Evolutionary conservation across 2,888 invertebrate genomes (phyloP).

Genomic region (Rhamphomyia laevipes): DNA sequence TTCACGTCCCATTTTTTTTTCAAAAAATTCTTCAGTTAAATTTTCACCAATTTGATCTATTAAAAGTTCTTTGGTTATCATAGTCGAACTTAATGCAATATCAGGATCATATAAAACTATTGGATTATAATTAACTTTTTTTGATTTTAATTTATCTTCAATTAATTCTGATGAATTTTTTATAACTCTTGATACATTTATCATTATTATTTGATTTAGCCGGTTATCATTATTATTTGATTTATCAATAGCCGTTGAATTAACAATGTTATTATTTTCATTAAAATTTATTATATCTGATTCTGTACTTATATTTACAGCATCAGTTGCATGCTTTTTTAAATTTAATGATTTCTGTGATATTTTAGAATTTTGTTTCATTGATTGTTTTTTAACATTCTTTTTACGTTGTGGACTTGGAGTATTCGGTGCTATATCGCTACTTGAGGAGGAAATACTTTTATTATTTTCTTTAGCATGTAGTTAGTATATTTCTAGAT

Average conservation of each 20-base stretch:
- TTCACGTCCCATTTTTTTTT: not conserved
- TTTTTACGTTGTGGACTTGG: no score
- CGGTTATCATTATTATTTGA: not conserved
- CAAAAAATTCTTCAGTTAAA: not conserved
- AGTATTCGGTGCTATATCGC: no score
- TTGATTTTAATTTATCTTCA: no score
- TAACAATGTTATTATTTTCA: not conserved
- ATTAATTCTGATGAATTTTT: not conserved
- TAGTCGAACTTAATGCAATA: not conserved
- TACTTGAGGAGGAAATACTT: not conserved
- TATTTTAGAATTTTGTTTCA: no score
- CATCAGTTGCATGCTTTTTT: not conserved
- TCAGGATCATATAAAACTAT: not conserved
- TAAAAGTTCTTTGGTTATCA: not conserved
- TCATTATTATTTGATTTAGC: no score
- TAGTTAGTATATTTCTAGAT: not conserved
- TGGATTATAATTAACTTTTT: not conserved
- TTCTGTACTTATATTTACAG: not conserved
- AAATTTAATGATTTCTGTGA: no score
- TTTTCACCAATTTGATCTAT: not conserved
- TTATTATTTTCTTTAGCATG: not conserved
- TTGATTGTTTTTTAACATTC: not conserved
- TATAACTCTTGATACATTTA: not conserved
- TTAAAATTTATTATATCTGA: not conserved
- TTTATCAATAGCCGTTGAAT: not conserved